Percentiles rank a stretch among this genome's conserved stretches.
Conservation (phyloP, 2,113 vertebrate genomes). For the Upupa epops region DNA sequence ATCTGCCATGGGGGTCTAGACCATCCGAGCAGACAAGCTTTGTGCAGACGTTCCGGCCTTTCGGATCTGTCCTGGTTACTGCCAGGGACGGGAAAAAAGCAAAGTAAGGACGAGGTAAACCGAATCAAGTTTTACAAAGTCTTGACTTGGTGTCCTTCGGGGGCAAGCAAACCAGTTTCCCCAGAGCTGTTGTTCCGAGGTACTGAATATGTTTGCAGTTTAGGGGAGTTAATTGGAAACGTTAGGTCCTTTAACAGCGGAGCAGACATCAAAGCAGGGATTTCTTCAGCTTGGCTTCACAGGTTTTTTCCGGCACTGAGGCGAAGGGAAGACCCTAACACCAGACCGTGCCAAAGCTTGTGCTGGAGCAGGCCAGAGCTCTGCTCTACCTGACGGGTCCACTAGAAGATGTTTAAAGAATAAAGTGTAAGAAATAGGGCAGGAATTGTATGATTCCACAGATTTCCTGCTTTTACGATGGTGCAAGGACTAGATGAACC, state of each 20-base stretch:
- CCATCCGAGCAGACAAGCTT: background rate
- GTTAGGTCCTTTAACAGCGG: background rate
- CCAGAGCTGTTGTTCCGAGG: background rate
- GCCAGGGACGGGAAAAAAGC: background rate
- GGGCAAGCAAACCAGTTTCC: background rate
- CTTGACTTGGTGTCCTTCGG: background rate
- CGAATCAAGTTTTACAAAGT: background rate
- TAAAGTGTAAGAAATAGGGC: background rate
- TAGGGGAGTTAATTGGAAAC: background rate
- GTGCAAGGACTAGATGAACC: slow-evolving; percentile 21
- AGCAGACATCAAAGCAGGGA: background rate
- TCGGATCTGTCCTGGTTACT: background rate
- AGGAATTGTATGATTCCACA: background rate
- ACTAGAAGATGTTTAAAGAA: background rate
- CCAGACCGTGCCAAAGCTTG: background rate
- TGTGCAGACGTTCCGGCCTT: background rate
- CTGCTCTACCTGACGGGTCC: background rate
- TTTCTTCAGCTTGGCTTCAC: background rate
- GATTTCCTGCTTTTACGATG: background rate
- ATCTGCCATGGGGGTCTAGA: background rate
- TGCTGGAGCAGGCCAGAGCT: background rate
- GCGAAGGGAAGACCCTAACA: background rate
- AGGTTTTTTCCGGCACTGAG: background rate
- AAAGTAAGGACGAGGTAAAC: background rate
- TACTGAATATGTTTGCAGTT: background rate